phyloP scores from a whole-genome alignment of 2,797 vertebrate genomes.

The Amblyopsis hoosieri region DNA sequence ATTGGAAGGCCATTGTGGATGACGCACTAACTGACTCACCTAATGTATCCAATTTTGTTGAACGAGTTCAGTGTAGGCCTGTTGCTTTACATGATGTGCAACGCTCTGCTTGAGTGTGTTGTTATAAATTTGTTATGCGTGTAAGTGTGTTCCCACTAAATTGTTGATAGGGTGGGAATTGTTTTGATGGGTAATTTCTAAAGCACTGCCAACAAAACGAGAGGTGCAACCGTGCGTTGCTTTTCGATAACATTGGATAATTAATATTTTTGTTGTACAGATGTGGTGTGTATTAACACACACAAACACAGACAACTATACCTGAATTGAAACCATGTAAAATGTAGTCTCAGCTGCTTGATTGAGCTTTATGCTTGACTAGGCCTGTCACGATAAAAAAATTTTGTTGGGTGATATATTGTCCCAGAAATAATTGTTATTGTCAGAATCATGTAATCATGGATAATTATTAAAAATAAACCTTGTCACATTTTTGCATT shows the following conservation, averaged over 20 bases:
- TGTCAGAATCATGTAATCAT: too few species aligned
- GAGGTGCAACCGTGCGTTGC: slow-evolving; percentile 12
- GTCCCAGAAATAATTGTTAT: too few species aligned
- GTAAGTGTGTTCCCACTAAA: slow-evolving; percentile 6
- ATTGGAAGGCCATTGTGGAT: too few species aligned
- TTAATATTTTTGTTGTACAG: background rate
- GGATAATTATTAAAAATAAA: too few species aligned
- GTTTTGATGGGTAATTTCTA: slow-evolving; percentile 7
- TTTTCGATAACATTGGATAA: background rate
- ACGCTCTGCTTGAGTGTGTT: slow-evolving; percentile 2
- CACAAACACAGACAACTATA: too few species aligned
- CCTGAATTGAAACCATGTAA: background rate
- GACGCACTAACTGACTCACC: too few species aligned
- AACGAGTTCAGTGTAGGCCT: too few species aligned
- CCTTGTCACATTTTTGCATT: too few species aligned
- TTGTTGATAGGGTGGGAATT: slow-evolving; percentile 1
- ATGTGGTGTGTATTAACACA: too few species aligned
- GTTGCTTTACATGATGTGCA: background rate
- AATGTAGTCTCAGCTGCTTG: background rate
- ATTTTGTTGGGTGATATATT: too few species aligned
- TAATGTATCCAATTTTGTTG: too few species aligned
- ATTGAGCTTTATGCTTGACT: background rate
- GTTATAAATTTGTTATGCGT: background rate
- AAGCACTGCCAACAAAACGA: slow-evolving; percentile 28
- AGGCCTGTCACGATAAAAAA: too few species aligned